Percentiles rank a stretch among this genome's conserved stretches.
Evolutionary conservation across 2,797 vertebrate species (phyloP).

Genomic region (Heterohyrax brucei): DNA sequence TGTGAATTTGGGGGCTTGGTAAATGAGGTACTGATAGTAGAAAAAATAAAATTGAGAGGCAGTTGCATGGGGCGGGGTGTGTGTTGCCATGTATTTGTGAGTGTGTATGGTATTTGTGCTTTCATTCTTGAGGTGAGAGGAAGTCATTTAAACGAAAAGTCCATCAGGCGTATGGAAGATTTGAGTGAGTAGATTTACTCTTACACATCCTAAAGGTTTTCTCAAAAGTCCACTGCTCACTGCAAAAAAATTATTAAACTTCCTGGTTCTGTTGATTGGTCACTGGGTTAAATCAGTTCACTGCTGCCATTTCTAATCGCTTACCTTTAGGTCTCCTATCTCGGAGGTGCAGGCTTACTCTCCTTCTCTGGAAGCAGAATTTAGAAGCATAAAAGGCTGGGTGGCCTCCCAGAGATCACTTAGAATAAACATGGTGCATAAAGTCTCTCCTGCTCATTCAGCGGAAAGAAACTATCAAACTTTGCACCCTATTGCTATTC

Average conservation of each 20-base stretch:
- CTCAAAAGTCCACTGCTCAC: neutral
- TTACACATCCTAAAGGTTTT: neutral
- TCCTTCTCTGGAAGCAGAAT: neutral
- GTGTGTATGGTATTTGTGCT: neutral
- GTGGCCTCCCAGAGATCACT: conserved; percentile 42
- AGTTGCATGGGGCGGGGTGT: rapidly evolving
- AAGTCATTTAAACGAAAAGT: rapidly evolving
- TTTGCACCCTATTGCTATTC: conserved; percentile 77
- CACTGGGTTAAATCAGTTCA: neutral
- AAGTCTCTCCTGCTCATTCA: conserved; percentile 74
- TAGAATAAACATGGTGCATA: conserved; percentile 79
- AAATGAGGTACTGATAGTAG: too few relatives aligned
- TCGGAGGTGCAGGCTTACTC: neutral
- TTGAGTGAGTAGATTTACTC: neutral
- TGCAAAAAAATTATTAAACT: neutral
- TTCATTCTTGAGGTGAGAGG: neutral
- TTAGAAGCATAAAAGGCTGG: neutral
- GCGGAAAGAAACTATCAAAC: conserved; percentile 86
- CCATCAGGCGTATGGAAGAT: rapidly evolving
- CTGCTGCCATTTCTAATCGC: neutral
- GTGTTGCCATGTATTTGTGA: neutral
- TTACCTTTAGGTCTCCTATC: neutral
- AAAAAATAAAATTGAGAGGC: neutral
- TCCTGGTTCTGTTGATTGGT: neutral
- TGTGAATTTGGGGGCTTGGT: rapidly evolving